phyloP scores from a whole-genome alignment of 2,797 vertebrate species.

The Sebastes diploproa region DNA sequence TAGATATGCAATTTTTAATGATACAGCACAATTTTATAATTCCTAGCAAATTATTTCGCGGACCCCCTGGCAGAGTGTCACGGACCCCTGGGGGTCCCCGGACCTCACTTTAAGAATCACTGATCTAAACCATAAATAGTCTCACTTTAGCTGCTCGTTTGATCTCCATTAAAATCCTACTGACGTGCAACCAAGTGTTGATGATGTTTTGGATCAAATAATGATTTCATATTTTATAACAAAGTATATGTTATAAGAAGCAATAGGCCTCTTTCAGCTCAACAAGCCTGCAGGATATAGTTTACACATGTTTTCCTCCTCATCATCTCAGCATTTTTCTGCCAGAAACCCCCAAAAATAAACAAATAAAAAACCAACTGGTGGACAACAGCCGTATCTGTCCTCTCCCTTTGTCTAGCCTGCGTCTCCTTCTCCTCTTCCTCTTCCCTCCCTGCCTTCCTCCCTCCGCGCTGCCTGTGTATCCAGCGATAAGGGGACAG shows the following conservation, averaged over 20 bases:
- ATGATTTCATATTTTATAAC: not conserved
- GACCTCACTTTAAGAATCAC: too few relatives aligned
- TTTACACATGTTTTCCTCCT: not conserved
- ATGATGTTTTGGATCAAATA: not conserved
- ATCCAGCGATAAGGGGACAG: slow-evolving; percentile 83
- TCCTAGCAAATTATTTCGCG: too few relatives aligned
- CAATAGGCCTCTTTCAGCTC: not conserved
- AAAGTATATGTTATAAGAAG: not conserved
- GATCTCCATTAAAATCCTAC: not conserved
- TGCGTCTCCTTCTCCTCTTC: slow-evolving; percentile 54
- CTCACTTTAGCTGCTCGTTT: not conserved
- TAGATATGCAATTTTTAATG: too few relatives aligned
- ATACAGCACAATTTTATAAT: too few relatives aligned
- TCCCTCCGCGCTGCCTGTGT: slow-evolving; percentile 67
- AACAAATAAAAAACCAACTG: not conserved
- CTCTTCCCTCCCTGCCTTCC: slow-evolving; percentile 52
- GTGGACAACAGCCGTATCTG: not conserved
- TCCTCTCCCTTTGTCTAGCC: slow-evolving; percentile 53
- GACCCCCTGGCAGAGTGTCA: too few relatives aligned
- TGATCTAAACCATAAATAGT: not conserved
- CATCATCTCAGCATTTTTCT: not conserved
- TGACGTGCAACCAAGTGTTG: not conserved
- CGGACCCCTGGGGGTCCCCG: too few relatives aligned
- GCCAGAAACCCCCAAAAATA: not conserved
- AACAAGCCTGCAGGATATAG: not conserved